Evolutionary conservation across 1,140 invertebrate species (phyloP), one percentile per base, ranked within the genome.

Genomic region (Drepana arcuata): DNA sequence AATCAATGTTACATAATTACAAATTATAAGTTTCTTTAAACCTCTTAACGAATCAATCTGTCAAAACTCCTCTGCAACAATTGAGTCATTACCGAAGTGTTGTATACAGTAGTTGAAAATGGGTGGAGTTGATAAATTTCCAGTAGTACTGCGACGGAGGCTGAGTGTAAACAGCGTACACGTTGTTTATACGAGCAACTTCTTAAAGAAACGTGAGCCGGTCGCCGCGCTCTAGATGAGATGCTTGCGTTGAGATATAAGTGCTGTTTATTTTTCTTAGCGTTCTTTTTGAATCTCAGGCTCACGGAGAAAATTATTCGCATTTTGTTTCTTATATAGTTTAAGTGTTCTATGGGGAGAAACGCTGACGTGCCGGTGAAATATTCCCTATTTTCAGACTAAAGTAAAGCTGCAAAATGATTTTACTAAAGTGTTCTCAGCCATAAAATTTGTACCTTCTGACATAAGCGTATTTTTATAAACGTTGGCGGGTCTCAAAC

Each of bases 261-360:
- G 69, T 67, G 69, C 40, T 72, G 60, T 74, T 70, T 73, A 72
- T 72, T 65, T 78, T 62, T 47, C 61, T 43, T 48, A 44, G 30
- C 42, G 45, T 41, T 51, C 56, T 62, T 65, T 69, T 68, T 57
- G 48, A 71, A 63, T 65, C 43, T 58, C 55, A 47, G 55, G 42
- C 48, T 46, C 24, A 44, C 44, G 35, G 38, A 48, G 60, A 51
- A 69, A 66, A 70, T 77, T 73, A 68, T 68, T 62, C 46, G 55
- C 53, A 61, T 56, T 62, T 65, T 62, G 41, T 63, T 57, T 60
- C 60, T 49, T 34, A 60, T 45, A 64, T 59, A 61, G 54, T 59
- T 61, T 51, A 58, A 59, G 50, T 57, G 52, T 46, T 34, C 34
- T 31, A 47, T 31, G 7, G 41, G 18, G 34, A 41, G 30, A 26